Evolutionary conservation across 2,113 vertebrate species (phyloP).

Genomic region (Petrocephalus microphthalmus): DNA sequence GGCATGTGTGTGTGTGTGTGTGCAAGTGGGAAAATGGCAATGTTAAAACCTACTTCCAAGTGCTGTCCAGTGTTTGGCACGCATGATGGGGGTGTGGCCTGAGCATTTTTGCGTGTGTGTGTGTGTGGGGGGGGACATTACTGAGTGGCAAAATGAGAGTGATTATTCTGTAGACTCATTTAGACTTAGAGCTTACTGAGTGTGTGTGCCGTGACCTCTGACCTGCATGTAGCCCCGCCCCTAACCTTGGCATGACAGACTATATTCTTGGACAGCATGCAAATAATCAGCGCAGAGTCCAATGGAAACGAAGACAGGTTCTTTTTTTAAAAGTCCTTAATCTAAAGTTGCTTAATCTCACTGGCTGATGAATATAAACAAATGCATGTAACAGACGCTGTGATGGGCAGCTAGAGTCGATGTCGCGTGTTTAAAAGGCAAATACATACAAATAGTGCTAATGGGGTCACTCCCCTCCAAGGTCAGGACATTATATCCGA

Average conservation of each 20-base stretch:
- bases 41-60: not conserved
- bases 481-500: not conserved
- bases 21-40: not conserved
- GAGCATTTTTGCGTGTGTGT: too few species aligned
- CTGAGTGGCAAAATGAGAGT: not conserved
- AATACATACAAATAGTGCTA: not conserved
- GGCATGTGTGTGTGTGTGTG: not conserved
- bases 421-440: not conserved
- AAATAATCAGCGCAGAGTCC: not conserved
- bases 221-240: not conserved
- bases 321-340: not conserved
- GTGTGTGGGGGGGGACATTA: too few species aligned
- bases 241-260: not conserved
- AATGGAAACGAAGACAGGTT: not conserved
- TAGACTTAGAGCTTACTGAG: not conserved
- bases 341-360: not conserved
- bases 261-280: not conserved
- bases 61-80: too few species aligned
- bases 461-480: not conserved
- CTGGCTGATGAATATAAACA: not conserved
- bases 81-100: too few species aligned
- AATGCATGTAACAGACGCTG: not conserved
- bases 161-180: not conserved
- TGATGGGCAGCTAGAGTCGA: not conserved
- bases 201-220: not conserved